Base-by-base conservation (phyloP, 2,113 vertebrate species). In the Felis chaus region DNA sequence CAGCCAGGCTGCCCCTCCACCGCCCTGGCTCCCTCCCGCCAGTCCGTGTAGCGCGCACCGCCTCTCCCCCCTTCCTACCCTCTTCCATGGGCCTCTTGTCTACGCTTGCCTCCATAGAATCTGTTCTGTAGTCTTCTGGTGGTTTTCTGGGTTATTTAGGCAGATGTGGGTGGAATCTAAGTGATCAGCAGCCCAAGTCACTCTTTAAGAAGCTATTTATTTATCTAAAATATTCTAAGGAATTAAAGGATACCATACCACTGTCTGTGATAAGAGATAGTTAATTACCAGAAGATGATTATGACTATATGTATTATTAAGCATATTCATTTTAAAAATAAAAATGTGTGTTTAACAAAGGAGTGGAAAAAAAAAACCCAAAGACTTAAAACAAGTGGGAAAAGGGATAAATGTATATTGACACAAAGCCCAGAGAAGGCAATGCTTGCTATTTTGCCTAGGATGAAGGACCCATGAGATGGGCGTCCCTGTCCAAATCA, bases 21-120 rank as follows among this genome's bases (percentile, higher is more conserved):
- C 0, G 45, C 45, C 45, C 45, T 1, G 0, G 45, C 45, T 0
- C 45, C 45, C 7, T 45, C 45, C 0, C 0, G 45, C 45, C 45
- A 45, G 45, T 9, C 45, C 8, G 0, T 7, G 45, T 9, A 8
- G 45, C 0, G 45, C 8, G 0, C 45, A 45, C 45, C 0, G 1
- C 45, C 45, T 45, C 45, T 45, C 45, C 45, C 45, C 45, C 45
- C 45, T 45, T 45, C 45, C 45, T 1, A 45, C 45, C 45, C 45
- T 45, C 45, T 45, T 45, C 45, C 1, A 0, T 45, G 45, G 45
- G 45, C 45, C 8, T 45, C 45, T 45, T 45, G 8, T 45, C 45
- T 45, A 45, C 1, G 7, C 45, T 45, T 45, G 45, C 0, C 45
- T 45, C 45, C 8, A 1, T 8, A 45, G 45, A 45, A 8, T 45